Conservation (phyloP, 2,888 invertebrate species). For the Girardia tigrina region DNA sequence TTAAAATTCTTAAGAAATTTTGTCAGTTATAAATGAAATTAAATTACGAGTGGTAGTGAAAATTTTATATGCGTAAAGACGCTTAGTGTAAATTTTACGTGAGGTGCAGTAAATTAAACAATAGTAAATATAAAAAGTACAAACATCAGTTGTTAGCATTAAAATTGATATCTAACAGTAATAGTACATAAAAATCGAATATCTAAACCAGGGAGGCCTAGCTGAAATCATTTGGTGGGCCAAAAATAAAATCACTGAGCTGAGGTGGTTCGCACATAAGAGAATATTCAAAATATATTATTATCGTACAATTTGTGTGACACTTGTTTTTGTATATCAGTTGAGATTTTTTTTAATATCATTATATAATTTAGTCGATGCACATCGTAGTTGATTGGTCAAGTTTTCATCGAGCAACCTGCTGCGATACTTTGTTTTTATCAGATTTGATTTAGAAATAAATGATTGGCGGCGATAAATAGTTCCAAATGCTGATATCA, state of each 20-base stretch:
- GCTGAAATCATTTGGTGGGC: too few relatives aligned
- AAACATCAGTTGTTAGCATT: too few relatives aligned
- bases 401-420: background rate
- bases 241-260: background rate
- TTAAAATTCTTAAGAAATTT: too few relatives aligned
- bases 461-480: background rate
- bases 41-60: too few relatives aligned
- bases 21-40: too few relatives aligned
- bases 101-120: too few relatives aligned
- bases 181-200: too few relatives aligned
- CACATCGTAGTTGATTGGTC: background rate
- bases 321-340: background rate
- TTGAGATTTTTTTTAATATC: background rate
- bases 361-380: background rate
- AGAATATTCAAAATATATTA: background rate
- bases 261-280: background rate
- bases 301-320: background rate
- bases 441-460: background rate
- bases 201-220: too few relatives aligned
- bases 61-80: too few relatives aligned
- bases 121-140: too few relatives aligned
- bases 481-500: background rate
- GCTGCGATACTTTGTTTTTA: background rate
- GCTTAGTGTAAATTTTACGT: too few relatives aligned
- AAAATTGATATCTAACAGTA: too few relatives aligned